These are phyloP conservation scores for Ormyrus nitidulus DNA, from an alignment of 2,888 invertebrate genomes.

Conservation along the genomic window DNA sequence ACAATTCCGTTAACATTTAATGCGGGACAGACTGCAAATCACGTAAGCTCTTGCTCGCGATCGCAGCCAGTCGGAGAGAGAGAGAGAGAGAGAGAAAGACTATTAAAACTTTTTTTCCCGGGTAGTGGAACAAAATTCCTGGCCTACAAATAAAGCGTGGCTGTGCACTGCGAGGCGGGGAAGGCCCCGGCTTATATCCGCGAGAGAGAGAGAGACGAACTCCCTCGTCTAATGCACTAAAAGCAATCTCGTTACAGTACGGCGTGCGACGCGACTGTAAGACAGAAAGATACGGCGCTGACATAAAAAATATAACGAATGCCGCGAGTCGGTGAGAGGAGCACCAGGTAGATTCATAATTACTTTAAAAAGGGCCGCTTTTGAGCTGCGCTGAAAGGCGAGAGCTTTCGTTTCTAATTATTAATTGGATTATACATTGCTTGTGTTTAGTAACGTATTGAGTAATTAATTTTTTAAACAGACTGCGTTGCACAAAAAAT, in stretches of 20 bases:
- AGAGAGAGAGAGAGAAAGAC: constrained; percentile 17
- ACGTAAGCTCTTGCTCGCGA: constrained; percentile 43
- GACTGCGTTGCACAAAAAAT: no score
- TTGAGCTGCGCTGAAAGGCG: no score
- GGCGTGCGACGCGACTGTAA: background rate
- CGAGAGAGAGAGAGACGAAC: constrained; percentile 23
- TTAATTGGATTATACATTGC: no score
- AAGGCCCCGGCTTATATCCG: constrained; percentile 17
- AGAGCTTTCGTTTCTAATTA: no score
- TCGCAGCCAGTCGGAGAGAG: background rate
- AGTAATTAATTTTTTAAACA: no score
- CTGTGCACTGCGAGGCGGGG: no score
- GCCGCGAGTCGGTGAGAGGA: constrained; percentile 2
- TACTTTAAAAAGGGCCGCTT: no score
- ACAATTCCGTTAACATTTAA: constrained; percentile 40
- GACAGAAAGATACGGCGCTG: constrained; percentile 39
- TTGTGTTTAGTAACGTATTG: no score
- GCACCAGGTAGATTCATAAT: no score
- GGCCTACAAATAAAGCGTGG: constrained; percentile 43
- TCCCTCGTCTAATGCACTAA: constrained; percentile 43
- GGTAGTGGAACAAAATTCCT: constrained; percentile 15
- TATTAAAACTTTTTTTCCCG: constrained; percentile 47
- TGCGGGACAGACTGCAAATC: constrained; percentile 28
- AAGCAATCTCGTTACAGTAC: constrained; percentile 49
- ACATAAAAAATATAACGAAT: constrained; percentile 51